Evolutionary conservation across 2,797 vertebrate genomes (phyloP), one percentile per base, ranked within the genome.

Genomic region (Halcyon chelicuti): DNA sequence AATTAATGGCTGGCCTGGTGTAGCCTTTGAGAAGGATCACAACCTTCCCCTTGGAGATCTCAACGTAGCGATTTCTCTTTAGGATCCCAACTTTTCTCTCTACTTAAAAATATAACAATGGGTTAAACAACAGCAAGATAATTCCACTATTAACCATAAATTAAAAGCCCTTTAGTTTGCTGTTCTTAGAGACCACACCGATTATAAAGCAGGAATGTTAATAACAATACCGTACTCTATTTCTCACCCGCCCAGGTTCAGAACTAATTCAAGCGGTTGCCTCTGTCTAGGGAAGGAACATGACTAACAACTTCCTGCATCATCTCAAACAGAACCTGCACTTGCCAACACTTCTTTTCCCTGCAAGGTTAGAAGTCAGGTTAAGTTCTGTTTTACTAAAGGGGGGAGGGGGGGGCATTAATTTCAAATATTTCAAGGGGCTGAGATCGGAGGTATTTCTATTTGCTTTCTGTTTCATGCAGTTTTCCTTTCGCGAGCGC

Each of bases 131-230:
- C 25, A 61, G 54, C 79, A 73, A 54, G 55, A 54, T 61, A 72
- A 85, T 86, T 85, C 88, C 66, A 65, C 47, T n/a, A 19, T 52
- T 65, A 92, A 70, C 44, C 67, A 15, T 52, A 31, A 66, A 58
- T 33, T 58, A 63, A 76, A 87, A 78, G 29, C 49, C 58, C 87
- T 87, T 60, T 33, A 35, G 28, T 13, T 88, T 44, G 66, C 76
- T 40, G 37, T 81, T 97, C 88, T 60, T 46, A 9, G 73, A 72
- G 76, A 47, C 42, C 14, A 31, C 23, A 57, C 84, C 52, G 90
- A 78, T 90, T 65, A 44, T 71, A 68, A 71, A 68, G 60, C 39
- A 83, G 66, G 79, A 96, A 96, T 90, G 88, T 94, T 95, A 93
- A 96, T 95, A 81, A 84, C 58, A 65, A 26, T 61, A 31, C 61